These are phyloP conservation scores for Sebastes elongatus DNA, from an alignment of 2,797 vertebrate genomes.

Conservation along the genomic window DNA sequence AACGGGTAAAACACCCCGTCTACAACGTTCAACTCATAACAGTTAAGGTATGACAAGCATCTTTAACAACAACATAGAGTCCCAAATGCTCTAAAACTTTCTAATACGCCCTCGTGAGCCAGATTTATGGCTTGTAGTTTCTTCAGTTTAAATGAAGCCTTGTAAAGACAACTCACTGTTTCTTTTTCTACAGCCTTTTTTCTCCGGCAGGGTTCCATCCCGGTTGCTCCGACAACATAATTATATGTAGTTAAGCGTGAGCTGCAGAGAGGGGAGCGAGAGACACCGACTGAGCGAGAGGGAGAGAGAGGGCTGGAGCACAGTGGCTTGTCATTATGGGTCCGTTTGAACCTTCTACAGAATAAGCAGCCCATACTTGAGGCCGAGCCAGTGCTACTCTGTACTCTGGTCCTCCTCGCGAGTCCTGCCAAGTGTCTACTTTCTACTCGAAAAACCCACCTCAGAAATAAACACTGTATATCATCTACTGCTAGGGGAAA, in stretches of 20 bases:
- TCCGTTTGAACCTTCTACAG: conserved; percentile 83
- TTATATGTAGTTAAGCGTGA: conserved; percentile 81
- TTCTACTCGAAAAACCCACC: conserved; percentile 62
- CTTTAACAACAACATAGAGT: conserved; percentile 22
- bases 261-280: conserved; percentile 55
- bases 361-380: conserved; percentile 75
- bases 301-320: conserved; percentile 61
- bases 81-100: conserved; percentile 15
- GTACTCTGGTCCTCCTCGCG: conserved; percentile 37
- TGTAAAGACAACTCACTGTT: conserved; percentile 46
- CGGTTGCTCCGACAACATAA: conserved; percentile 82
- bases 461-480: conserved; percentile 69
- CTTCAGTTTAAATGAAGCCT: conserved; percentile 46
- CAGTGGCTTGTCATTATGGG: conserved; percentile 83
- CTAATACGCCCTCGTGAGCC: conserved; percentile 5
- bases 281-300: conserved; percentile 48
- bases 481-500: conserved; percentile 36
- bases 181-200: conserved; percentile 32
- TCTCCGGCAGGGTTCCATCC: conserved; percentile 63
- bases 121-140: conserved; percentile 37
- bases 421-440: conserved; percentile 63
- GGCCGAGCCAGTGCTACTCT: conserved; percentile 44
- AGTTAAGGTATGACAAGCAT: conserved; percentile 15
- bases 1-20: conserved; percentile 4
- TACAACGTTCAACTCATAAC: background rate